Conservation (phyloP, 1,140 invertebrate genomes). For the Coenobita brevimanus region DNA sequence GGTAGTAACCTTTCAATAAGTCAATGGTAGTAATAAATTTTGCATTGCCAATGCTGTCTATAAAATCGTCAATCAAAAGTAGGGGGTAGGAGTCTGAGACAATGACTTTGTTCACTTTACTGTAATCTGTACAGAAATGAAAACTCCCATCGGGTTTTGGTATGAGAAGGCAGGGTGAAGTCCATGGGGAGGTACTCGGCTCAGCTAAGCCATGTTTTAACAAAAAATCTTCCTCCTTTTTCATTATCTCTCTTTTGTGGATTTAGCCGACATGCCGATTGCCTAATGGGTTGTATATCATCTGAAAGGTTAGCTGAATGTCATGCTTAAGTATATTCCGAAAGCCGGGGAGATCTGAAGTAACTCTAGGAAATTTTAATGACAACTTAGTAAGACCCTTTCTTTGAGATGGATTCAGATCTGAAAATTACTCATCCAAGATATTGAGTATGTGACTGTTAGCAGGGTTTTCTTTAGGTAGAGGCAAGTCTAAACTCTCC, state of each 20-base stretch:
- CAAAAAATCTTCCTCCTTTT: neutral
- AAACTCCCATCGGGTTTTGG: too few relatives aligned
- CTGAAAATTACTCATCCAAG: neutral
- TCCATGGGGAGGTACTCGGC: neutral
- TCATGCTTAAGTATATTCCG: neutral
- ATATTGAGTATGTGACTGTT: too few relatives aligned
- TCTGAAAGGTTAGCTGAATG: neutral
- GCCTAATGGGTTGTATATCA: neutral
- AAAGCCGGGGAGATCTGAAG: neutral
- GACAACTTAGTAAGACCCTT: neutral
- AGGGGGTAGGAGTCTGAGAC: neutral
- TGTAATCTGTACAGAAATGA: neutral
- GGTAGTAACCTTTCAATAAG: constrained; percentile 1
- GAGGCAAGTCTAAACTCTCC: too few relatives aligned
- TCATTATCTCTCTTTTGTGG: neutral
- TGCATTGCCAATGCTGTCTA: neutral
- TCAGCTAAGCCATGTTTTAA: neutral
- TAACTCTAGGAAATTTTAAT: neutral
- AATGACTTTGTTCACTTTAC: neutral
- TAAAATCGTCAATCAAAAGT: neutral
- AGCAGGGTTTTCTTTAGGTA: too few relatives aligned
- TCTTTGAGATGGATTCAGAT: neutral
- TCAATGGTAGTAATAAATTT: neutral
- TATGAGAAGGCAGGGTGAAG: neutral
- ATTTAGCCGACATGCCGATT: neutral